These are phyloP conservation scores for Trichogramma pretiosum DNA, from an alignment of 1,140 invertebrate genomes.

Conservation along the genomic window DNA sequence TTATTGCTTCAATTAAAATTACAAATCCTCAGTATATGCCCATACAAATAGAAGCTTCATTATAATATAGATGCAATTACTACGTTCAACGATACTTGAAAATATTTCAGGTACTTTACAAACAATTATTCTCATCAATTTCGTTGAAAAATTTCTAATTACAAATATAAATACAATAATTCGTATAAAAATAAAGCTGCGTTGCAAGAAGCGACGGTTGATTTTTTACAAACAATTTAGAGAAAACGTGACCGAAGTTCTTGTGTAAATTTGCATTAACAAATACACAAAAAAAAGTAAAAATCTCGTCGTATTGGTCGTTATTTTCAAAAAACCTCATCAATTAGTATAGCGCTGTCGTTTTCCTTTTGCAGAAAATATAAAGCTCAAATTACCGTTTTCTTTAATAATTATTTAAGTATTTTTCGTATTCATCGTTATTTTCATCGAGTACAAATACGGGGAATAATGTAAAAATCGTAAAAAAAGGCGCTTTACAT, in stretches of 20 bases:
- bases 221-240: too few relatives aligned
- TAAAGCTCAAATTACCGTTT: slow-evolving; percentile 5
- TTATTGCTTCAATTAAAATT: neutral
- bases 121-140: too few relatives aligned
- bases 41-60: neutral
- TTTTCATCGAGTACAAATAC: slow-evolving; percentile 4
- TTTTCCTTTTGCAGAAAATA: neutral
- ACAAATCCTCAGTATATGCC: neutral
- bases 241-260: too few relatives aligned
- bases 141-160: too few relatives aligned
- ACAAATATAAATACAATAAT: too few relatives aligned
- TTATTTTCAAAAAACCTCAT: slow-evolving; percentile 1
- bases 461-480: slow-evolving; percentile 15
- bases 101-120: slow-evolving; percentile 14
- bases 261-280: neutral
- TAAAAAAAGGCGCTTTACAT: slow-evolving; percentile 17
- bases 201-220: too few relatives aligned
- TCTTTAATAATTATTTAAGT: slow-evolving; percentile 13
- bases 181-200: too few relatives aligned
- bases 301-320: neutral
- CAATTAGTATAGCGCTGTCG: neutral
- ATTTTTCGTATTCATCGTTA: neutral
- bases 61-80: slow-evolving; percentile 8
- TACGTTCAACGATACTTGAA: too few relatives aligned
- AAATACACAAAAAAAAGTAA: slow-evolving; percentile 7